phyloP scores from a whole-genome alignment of 2,888 invertebrate genomes.

The Aphidoletes aphidimyza region DNA sequence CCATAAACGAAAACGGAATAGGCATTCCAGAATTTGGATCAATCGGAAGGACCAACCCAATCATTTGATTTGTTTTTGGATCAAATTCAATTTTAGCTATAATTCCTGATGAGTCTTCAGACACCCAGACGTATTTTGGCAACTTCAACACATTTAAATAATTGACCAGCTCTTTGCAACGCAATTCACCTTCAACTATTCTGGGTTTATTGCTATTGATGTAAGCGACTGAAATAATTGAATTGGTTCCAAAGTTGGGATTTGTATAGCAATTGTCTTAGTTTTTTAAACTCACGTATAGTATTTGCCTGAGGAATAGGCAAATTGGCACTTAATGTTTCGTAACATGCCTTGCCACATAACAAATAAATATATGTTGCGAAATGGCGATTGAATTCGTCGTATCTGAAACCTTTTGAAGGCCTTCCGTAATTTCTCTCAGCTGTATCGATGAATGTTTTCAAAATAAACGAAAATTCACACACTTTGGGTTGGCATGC shows the following conservation, averaged over 20 bases:
- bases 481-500: background rate
- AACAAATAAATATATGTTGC: background rate
- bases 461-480: background rate
- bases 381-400: background rate
- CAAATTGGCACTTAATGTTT: conserved; percentile 10
- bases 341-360: conserved; percentile 43
- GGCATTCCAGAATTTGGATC: background rate
- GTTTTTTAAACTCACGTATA: background rate
- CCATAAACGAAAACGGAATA: background rate
- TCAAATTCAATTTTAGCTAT: conserved; percentile 23
- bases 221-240: too few relatives aligned
- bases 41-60: background rate
- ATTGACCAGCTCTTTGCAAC: background rate
- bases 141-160: background rate
- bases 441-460: conserved; percentile 9
- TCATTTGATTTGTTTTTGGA: background rate
- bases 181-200: conserved; percentile 30
- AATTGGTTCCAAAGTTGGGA: too few relatives aligned
- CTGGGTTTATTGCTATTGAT: too few relatives aligned
- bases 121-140: background rate
- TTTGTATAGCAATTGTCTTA: too few relatives aligned
- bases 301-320: background rate
- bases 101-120: background rate
- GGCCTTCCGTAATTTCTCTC: background rate
- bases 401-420: conserved; percentile 3